phyloP scores from a whole-genome alignment of 2,888 invertebrate species.

The Tetragonisca angustula region DNA sequence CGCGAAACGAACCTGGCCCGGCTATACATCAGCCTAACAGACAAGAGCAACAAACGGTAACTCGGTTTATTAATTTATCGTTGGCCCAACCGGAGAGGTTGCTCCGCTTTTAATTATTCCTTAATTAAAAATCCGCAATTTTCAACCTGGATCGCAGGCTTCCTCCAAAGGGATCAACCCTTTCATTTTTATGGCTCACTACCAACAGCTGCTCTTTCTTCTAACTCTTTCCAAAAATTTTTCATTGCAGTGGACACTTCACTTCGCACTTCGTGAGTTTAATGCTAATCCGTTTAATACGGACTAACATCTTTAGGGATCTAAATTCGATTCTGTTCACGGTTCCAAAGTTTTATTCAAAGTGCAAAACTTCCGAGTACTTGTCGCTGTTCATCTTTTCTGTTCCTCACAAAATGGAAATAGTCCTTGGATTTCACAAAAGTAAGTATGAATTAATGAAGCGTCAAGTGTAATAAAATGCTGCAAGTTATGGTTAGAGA shows the following conservation, averaged over 20 bases:
- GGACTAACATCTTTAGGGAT: too few species aligned
- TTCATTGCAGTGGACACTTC: conserved; percentile 40
- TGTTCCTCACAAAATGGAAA: too few species aligned
- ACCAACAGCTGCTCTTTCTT: not conserved
- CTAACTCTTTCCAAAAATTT: not conserved
- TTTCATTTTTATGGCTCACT: conserved; percentile 41
- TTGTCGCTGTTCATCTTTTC: too few species aligned
- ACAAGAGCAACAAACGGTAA: conserved; percentile 62
- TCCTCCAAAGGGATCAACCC: conserved; percentile 61
- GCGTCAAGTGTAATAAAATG: not conserved
- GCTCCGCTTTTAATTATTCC: conserved; percentile 78
- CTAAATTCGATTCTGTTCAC: too few species aligned
- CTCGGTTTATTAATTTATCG: conserved; percentile 82
- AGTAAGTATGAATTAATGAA: too few species aligned
- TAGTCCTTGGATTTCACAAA: too few species aligned
- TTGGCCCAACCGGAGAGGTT: conserved; percentile 69
- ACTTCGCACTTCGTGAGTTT: conserved; percentile 52
- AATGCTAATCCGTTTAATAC: conserved; percentile 52
- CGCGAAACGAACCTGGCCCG: conserved; percentile 59
- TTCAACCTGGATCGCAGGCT: conserved; percentile 40
- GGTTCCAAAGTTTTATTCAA: too few species aligned
- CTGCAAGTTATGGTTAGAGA: not conserved
- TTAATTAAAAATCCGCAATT: conserved; percentile 76
- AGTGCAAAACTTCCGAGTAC: too few species aligned
- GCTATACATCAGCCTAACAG: conserved; percentile 67